Base-by-base conservation (phyloP, 1,140 invertebrate species). In the Ladona fulva region DNA sequence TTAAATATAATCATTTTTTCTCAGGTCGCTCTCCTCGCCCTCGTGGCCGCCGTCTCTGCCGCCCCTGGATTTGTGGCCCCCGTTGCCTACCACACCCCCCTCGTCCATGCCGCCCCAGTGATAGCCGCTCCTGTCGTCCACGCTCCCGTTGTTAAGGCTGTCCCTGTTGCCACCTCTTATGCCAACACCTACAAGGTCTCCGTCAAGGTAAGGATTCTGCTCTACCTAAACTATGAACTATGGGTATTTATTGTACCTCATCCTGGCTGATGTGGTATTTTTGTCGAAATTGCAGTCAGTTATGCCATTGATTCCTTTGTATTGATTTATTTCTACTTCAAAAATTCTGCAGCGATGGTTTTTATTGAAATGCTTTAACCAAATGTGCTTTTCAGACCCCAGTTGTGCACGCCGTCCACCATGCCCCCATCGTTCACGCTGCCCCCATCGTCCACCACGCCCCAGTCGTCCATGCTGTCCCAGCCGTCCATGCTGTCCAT, bases 121-220 rank as follows among this genome's bases (percentile, higher is more conserved):
- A n/a, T 24, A 3, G 3, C 1, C 52, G 52, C 52, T 12, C 52
- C 52, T 1, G 52, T 22, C 12, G 52, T 66, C 52, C 29, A 37
- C 74, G 74, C 74, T 42, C 74, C 74, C 3, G 74, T 42, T 1
- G 19, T 42, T 42, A 25, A 75, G 24, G 74, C 24, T n/a, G 74
- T 42, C 24, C 74, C 74, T 3, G 24, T 75, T 16, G 74, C 74
- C 74, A 75, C 74, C 74, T 75, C 74, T 5, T 75, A 75, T 24
- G 74, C 74, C 19, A 75, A 75, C 74, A 75, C 74, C 74, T 75
- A 75, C 74, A 75, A 75, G 74, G 74, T 75, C 74, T 25, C 74
- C 74, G 74, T 75, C 24, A 75, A 75, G 74, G 24, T 66, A 22
- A 66, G 52, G 5, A 22, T 22, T 6, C 3, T 19, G 3, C 52